phyloP scores from a whole-genome alignment of 2,113 vertebrate species.

The Nothobranchius kuhntae region DNA sequence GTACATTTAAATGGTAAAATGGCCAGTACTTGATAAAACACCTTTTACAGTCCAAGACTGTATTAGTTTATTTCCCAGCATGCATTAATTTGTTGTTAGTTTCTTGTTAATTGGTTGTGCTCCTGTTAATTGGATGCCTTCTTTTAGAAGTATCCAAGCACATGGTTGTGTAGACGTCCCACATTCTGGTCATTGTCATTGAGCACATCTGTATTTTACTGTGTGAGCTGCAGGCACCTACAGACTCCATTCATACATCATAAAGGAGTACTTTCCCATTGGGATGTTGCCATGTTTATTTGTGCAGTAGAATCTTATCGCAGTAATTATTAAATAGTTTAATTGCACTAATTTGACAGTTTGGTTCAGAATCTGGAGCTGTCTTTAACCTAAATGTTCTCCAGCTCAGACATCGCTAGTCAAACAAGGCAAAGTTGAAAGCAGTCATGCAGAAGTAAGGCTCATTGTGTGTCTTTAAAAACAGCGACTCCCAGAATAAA shows the following conservation, averaged over 20 bases:
- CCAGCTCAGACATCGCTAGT: not conserved
- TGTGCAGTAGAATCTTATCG: not conserved
- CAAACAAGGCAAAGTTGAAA: not conserved
- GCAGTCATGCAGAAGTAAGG: not conserved
- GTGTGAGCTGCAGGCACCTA: not conserved
- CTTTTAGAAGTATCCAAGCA: no score
- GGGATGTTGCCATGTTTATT: constrained; percentile 3
- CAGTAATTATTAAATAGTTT: constrained; percentile 1
- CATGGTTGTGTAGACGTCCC: not conserved
- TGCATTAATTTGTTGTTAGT: no score
- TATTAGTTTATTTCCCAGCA: no score
- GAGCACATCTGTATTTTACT: not conserved
- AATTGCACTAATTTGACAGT: not conserved
- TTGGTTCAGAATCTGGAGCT: not conserved
- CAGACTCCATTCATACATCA: not conserved
- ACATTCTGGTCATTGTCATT: not conserved
- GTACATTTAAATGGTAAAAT: no score
- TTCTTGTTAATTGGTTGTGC: no score
- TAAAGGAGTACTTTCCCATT: not conserved
- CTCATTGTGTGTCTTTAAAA: no score
- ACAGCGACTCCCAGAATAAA: no score
- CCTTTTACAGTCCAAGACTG: no score
- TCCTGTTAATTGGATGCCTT: no score
- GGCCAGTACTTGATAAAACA: no score
- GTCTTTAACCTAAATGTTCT: not conserved